Conservation (phyloP, 2,797 vertebrate genomes). For the Eidolon dupreanum region DNA sequence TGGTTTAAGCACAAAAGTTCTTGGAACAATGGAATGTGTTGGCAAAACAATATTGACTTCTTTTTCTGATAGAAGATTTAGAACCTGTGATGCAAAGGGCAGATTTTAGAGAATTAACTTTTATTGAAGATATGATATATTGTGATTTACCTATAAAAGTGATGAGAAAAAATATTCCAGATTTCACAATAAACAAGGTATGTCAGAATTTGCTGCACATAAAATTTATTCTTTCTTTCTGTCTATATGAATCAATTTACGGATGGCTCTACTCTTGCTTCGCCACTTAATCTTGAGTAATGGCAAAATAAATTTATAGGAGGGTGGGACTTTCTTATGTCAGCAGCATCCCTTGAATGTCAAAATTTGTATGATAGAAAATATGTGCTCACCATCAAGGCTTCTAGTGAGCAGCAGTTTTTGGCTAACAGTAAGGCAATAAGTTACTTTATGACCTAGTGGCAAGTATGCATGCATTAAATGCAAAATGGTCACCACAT, state of each 20-base stretch:
- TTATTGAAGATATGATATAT: background rate
- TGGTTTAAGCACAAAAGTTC: slow-evolving; percentile 93
- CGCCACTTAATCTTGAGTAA: background rate
- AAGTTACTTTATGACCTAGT: background rate
- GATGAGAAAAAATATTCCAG: background rate
- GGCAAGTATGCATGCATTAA: background rate
- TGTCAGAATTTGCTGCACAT: background rate
- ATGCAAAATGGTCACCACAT: background rate
- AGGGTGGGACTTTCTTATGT: background rate
- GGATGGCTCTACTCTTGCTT: background rate
- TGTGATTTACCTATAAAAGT: slow-evolving; percentile 1
- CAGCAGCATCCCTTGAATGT: background rate
- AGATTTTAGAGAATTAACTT: slow-evolving; percentile 54
- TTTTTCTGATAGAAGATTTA: slow-evolving; percentile 91
- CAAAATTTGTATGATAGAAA: background rate
- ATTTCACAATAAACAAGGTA: slow-evolving; percentile 16
- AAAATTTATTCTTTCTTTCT: slow-evolving; percentile 11
- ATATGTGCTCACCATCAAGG: background rate
- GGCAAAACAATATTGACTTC: slow-evolving; percentile 93
- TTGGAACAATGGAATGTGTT: slow-evolving; percentile 88
- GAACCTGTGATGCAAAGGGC: slow-evolving; percentile 87
- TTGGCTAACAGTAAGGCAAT: background rate
- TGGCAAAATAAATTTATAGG: background rate
- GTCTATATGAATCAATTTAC: background rate
- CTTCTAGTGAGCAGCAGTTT: background rate